Base-by-base conservation (phyloP, 1,140 invertebrate genomes). In the Heliconius himera region DNA sequence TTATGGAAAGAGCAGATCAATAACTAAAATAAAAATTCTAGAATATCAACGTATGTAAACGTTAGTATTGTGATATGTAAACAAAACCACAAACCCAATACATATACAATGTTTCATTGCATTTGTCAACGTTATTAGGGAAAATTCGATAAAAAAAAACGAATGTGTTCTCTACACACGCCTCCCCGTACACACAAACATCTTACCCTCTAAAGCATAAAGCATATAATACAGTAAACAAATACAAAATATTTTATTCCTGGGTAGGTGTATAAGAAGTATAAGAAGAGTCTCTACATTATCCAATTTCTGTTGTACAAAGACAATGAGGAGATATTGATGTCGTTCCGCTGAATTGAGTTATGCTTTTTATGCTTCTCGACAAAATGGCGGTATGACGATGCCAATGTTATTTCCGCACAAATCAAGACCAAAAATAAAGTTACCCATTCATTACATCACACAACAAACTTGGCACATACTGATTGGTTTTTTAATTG, bases 261-360 rank as follows among this genome's bases (percentile, higher is more conserved):
- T 66, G 36, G 54, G 46, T 73, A 66, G 38, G 72, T 36, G 33
- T 66, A 66, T 26, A 78, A 77, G 78, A 82, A 77, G 41, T 46
- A 46, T 46, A 46, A 46, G 41, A 46, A 46, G 13, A 83, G 60
- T 76, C 36, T 79, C 75, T 78, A 75, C 76, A 84, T 84, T 84
- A 84, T 84, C 81, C 83, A 84, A 84, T 82, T 80, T 83, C 74
- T 79, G 74, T 73, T 38, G 78, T 80, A 81, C 77, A 83, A 80
- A 81, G 79, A 81, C 81, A 84, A 82, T 81, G 81, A 81, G 74
- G 78, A 66, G 77, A 77, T 84, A 82, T 84, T 81, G 83, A 84
- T 79, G 79, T 79, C 75, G 75, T 82, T 82, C 74, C 70, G 46
- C 33, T 76, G 75, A 82, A 82, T 83, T 77, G 79, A 83, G 82